Conservation (phyloP, 1,140 invertebrate species). For the Pseudomyrmex sp. region DNA sequence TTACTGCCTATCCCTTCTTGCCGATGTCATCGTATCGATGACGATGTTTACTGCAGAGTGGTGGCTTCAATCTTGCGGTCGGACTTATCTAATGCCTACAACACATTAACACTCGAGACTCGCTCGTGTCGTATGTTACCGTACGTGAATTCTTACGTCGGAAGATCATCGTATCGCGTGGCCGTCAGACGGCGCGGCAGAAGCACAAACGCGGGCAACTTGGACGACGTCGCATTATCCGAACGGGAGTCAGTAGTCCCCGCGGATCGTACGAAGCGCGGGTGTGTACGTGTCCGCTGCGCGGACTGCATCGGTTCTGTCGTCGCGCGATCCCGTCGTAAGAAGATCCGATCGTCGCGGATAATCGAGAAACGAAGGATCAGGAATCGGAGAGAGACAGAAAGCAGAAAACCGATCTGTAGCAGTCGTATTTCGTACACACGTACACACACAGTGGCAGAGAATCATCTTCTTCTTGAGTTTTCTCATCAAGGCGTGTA, state of each 20-base stretch:
- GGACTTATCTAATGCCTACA: neutral
- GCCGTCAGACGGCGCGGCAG: constrained; percentile 68
- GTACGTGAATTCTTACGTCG: constrained; percentile 12
- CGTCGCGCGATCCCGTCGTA: neutral
- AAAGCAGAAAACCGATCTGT: neutral
- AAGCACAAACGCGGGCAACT: constrained; percentile 47
- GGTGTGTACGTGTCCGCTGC: constrained; percentile 22
- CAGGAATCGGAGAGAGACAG: neutral
- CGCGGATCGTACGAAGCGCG: constrained; percentile 25
- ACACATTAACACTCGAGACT: neutral
- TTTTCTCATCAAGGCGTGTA: neutral
- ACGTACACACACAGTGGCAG: neutral
- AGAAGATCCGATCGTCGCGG: neutral
- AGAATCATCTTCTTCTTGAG: neutral
- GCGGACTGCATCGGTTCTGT: neutral
- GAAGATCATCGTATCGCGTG: constrained; percentile 40
- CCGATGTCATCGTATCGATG: constrained; percentile 16
- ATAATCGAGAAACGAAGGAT: neutral
- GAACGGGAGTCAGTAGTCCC: constrained; percentile 57
- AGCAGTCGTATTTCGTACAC: neutral
- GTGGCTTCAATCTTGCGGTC: neutral
- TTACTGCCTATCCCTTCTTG: constrained; percentile 6
- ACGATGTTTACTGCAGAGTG: neutral
- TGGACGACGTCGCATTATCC: constrained; percentile 15
- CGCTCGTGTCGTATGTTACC: neutral